Conservation (phyloP, 2,797 vertebrate species). For the Oreortyx pictus region DNA sequence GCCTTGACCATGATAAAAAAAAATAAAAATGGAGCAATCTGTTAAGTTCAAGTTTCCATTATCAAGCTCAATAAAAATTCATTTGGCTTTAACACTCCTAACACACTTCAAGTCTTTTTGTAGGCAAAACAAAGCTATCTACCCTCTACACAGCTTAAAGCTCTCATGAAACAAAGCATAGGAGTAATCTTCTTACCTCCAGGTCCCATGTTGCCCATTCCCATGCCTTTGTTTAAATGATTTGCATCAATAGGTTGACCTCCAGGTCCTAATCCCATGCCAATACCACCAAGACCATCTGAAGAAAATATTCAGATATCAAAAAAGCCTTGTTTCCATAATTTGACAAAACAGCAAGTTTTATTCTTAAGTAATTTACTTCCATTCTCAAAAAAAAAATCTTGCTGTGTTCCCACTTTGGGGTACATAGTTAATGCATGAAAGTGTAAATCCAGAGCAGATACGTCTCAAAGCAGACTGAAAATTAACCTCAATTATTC, state of each 20-base stretch:
- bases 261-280: constrained; percentile 94
- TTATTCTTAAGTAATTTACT: constrained; percentile 62
- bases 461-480: constrained; percentile 37
- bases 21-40: constrained; percentile 41
- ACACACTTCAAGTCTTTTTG: constrained; percentile 40
- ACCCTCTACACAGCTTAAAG: constrained; percentile 73
- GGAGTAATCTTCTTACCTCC: constrained; percentile 81
- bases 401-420: constrained; percentile 68
- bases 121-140: constrained; percentile 71
- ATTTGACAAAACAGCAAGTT: constrained; percentile 71
- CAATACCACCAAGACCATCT: constrained; percentile 97
- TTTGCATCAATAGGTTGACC: constrained; percentile 96
- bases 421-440: constrained; percentile 41
- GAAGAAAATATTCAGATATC: constrained; percentile 70
- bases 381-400: constrained; percentile 63
- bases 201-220: constrained; percentile 93
- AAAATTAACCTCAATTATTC: neutral
- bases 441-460: constrained; percentile 33
- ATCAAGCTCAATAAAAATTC: constrained; percentile 52
- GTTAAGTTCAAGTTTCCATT: constrained; percentile 58
- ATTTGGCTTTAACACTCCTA: constrained; percentile 63
- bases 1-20: constrained; percentile 41
- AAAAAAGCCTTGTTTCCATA: constrained; percentile 70
- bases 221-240: constrained; percentile 92
- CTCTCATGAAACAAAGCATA: constrained; percentile 75